Percentiles rank a stretch among this genome's conserved stretches.
Conservation (phyloP, 30 jellyfish, hydroid and myxozoan species). For the Sanderia malayensis region DNA sequence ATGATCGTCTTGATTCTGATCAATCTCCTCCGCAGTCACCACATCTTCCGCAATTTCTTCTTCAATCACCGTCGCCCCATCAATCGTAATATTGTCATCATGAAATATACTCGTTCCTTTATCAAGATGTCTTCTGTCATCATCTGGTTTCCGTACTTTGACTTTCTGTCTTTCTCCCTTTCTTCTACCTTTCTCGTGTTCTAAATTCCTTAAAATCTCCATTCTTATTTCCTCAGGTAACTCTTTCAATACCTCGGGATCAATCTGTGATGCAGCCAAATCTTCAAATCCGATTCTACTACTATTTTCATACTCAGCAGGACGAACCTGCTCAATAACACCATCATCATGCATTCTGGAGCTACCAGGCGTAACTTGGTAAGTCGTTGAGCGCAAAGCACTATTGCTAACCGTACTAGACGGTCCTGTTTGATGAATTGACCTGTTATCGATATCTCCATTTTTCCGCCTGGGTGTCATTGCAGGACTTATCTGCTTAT, state of each 20-base stretch:
- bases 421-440: not conserved
- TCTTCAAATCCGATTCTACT: not conserved
- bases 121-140: too few species aligned
- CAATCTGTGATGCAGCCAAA: conserved; percentile 54
- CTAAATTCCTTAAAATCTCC: conserved; percentile 36
- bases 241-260: conserved; percentile 64
- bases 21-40: not conserved
- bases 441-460: not conserved
- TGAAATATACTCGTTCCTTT: too few species aligned
- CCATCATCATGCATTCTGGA: not conserved
- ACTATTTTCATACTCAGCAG: not conserved
- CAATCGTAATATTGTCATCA: too few species aligned
- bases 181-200: conserved; percentile 12
- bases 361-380: not conserved
- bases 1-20: not conserved
- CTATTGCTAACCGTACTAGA: not conserved
- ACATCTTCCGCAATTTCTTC: conserved; percentile 1
- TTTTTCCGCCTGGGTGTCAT: not conserved
- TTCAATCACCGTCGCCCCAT: not conserved
- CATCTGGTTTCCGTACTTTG: too few species aligned
- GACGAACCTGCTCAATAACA: not conserved
- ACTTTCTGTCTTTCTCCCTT: not conserved
- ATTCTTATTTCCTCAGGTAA: conserved; percentile 60
- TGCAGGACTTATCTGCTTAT: not conserved
- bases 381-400: not conserved